phyloP scores from a whole-genome alignment of 2,797 vertebrate genomes.

The Lepus oiostolus region DNA sequence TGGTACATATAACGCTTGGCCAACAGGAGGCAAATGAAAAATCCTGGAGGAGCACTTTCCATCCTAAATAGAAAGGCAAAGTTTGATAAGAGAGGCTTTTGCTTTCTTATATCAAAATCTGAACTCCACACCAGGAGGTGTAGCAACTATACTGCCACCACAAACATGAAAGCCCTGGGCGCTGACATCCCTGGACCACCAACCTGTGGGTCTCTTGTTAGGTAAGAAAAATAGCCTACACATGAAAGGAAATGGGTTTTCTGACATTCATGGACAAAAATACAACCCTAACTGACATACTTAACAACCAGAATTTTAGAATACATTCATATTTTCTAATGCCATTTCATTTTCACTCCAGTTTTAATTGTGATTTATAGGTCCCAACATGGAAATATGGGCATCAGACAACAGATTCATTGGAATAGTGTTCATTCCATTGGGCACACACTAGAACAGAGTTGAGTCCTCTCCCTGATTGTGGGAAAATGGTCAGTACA shows the following conservation, averaged over 20 bases:
- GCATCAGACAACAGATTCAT: background rate
- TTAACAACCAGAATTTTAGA: background rate
- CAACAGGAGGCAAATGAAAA: background rate
- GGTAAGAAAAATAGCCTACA: background rate
- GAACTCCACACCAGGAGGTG: background rate
- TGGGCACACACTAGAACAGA: background rate
- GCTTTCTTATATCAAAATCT: background rate
- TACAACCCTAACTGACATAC: background rate
- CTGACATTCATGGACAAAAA: background rate
- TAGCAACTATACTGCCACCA: background rate
- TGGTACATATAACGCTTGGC: background rate
- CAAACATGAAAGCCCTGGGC: background rate
- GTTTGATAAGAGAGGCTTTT: background rate
- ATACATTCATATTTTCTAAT: constrained; percentile 22
- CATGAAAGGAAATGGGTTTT: background rate
- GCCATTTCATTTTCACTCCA: background rate
- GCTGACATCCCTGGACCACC: background rate
- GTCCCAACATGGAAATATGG: background rate
- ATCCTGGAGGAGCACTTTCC: background rate
- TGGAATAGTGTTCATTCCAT: background rate
- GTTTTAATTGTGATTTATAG: background rate
- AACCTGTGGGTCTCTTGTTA: background rate
- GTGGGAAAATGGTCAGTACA: background rate
- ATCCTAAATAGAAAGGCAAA: constrained; percentile 13
- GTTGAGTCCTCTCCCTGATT: background rate